Conservation (phyloP, 2,888 invertebrate genomes). For the Chydorus sphaericus region DNA sequence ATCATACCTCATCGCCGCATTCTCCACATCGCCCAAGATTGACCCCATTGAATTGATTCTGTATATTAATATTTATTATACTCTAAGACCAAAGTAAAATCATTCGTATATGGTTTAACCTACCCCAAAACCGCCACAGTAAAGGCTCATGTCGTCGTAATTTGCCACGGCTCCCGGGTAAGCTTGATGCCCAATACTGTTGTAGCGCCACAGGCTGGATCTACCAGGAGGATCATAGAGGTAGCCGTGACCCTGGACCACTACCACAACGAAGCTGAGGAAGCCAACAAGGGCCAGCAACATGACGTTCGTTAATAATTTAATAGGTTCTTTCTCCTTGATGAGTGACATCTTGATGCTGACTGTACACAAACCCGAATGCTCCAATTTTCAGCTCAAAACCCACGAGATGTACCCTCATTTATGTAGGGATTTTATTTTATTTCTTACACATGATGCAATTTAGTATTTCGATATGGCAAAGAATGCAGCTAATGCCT, state of each 20-base stretch:
- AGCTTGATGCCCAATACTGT: no score
- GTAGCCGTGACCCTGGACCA: conserved; percentile 34
- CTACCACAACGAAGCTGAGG: no score
- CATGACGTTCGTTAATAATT: neutral
- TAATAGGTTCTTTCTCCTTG: no score
- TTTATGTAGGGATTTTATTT: no score
- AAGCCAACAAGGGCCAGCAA: neutral
- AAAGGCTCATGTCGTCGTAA: conserved; percentile 37
- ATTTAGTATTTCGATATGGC: no score
- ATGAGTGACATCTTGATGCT: no score
- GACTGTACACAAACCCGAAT: no score
- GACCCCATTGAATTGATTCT: conserved; percentile 8
- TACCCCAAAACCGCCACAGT: conserved; percentile 36
- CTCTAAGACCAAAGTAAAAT: neutral
- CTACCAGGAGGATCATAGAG: conserved; percentile 37
- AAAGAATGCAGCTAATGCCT: no score
- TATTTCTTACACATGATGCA: no score
- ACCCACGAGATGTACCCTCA: no score
- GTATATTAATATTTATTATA: neutral
- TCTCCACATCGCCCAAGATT: conserved; percentile 28
- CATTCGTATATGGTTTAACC: conserved; percentile 8
- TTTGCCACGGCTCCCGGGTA: conserved; percentile 34
- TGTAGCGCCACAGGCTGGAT: conserved; percentile 41
- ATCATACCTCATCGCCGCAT: conserved; percentile 32
- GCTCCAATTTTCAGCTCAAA: no score